Conservation (phyloP, 2,113 vertebrate genomes). For the Pituophis catenifer region DNA sequence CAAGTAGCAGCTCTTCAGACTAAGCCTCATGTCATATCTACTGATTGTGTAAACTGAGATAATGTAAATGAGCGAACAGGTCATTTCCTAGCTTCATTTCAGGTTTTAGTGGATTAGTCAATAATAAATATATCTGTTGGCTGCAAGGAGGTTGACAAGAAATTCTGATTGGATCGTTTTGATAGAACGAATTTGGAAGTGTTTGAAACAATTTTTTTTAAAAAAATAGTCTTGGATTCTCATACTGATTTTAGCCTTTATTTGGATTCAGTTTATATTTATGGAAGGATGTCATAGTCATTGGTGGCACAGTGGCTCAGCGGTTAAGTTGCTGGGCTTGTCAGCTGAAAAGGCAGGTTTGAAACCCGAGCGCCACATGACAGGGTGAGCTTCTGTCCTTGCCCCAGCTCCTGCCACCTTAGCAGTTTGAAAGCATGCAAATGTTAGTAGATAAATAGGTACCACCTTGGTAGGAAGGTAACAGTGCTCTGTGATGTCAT, state of each 20-base stretch:
- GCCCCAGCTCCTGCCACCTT: no score
- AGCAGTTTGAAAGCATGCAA: no score
- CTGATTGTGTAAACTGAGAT: background rate
- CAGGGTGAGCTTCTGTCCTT: no score
- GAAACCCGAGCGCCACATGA: no score
- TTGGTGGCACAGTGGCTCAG: background rate
- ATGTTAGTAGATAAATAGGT: no score
- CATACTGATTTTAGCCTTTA: background rate
- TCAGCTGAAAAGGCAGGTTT: no score
- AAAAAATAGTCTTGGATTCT: background rate
- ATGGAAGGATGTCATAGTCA: background rate
- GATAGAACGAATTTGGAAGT: background rate
- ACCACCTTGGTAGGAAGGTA: no score
- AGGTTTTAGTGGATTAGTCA: background rate
- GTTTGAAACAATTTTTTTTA: background rate
- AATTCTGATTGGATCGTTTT: background rate
- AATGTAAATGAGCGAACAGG: background rate
- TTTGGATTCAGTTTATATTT: background rate
- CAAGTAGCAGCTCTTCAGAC: slow-evolving; percentile 11
- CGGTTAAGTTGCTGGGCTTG: no score
- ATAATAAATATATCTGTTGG: no score
- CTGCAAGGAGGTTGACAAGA: background rate
- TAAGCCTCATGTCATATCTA: background rate
- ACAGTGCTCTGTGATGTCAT: no score
- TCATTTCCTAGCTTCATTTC: background rate